A percentile compares a stretch with the other conserved stretches of the same genome.
Evolutionary conservation across 2,113 vertebrate genomes (phyloP).

Genomic region (Nothoprocta pentlandii): DNA sequence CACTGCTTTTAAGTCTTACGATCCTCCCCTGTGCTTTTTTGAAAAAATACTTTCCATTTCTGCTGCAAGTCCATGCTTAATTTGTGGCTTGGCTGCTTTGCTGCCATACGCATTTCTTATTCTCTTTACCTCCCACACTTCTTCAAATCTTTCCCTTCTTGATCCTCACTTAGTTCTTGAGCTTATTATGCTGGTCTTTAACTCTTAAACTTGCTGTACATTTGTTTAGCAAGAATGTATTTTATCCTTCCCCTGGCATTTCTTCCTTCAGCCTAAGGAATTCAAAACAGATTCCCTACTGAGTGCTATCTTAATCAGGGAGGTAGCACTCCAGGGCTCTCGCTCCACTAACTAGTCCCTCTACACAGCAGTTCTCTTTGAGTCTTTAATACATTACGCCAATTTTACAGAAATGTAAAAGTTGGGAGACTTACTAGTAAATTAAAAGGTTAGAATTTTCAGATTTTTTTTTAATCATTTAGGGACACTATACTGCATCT

Average conservation of each 20-base stretch:
- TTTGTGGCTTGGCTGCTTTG: not conserved
- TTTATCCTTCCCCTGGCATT: conserved; percentile 24
- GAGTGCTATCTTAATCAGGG: conserved; percentile 45
- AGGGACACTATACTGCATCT: not conserved
- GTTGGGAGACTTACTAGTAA: not conserved
- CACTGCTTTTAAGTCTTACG: not conserved
- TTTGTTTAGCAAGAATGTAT: conserved; percentile 44
- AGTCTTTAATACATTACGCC: conserved; percentile 22
- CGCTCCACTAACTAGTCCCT: not conserved
- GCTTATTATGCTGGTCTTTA: not conserved
- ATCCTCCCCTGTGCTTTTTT: not conserved
- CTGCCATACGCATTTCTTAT: not conserved
- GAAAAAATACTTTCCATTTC: not conserved
- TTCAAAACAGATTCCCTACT: conserved; percentile 30
- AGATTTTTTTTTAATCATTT: not conserved
- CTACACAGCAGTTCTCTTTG: not conserved
- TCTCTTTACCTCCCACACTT: not conserved
- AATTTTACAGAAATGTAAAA: conserved; percentile 14
- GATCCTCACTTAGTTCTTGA: not conserved
- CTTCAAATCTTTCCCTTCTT: not conserved
- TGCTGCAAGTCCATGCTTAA: not conserved
- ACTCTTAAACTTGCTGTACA: not conserved
- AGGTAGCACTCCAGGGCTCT: not conserved
- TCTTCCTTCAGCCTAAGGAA: conserved; percentile 1
- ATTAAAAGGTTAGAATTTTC: conserved; percentile 13